Base-by-base conservation (phyloP, 2,888 invertebrate species). In the Drosophila cognata region DNA sequence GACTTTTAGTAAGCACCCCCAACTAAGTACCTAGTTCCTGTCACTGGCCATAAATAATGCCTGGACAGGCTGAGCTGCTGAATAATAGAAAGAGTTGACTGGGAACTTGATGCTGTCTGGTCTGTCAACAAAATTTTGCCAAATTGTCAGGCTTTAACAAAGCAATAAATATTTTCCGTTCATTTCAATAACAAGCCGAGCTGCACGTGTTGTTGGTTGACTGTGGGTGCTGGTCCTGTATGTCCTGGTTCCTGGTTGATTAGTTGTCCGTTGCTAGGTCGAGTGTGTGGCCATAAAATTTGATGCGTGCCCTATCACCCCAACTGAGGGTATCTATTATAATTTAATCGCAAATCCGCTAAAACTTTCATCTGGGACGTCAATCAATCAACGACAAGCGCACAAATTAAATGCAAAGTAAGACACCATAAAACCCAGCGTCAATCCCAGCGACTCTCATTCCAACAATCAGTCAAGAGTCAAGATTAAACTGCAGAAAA, bases 361-460 rank as follows among this genome's bases (percentile, higher is more conserved):
- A 72, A 85, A 85, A 85, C 88, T 85, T 88, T 83, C 83, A 82
- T 85, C 81, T 73, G 82, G 71, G 71, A 69, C 74, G 81, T 84
- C 86, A 88, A 86, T 86, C 86, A 86, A 86, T 89, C 86, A 86
- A 87, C 79, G 84, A 82, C 87, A 86, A 81, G 74, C 71, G 69
- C 82, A 85, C 88, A 84, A 86, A 86, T 88, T 86, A 86, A 88
- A 84, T 88, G 84, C 88, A 70, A 73, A 71, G 43, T 74, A 79
- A 81, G 83, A 69, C 69, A 74, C 62, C 74, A 84, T 72, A 77
- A 80, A 81, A 73, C 69, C 68, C 61, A 59, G 48, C 62, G 73
- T 62, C 67, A 73, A 64, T 61, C 55, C 48, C 57, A 41, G n/a
- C 33, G 58, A 58, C 46, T 52, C 55, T 28, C 66, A 69, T 69